Evolutionary conservation across 2,888 invertebrate genomes (phyloP).

Genomic region (Chrysotoxum bicinctum): DNA sequence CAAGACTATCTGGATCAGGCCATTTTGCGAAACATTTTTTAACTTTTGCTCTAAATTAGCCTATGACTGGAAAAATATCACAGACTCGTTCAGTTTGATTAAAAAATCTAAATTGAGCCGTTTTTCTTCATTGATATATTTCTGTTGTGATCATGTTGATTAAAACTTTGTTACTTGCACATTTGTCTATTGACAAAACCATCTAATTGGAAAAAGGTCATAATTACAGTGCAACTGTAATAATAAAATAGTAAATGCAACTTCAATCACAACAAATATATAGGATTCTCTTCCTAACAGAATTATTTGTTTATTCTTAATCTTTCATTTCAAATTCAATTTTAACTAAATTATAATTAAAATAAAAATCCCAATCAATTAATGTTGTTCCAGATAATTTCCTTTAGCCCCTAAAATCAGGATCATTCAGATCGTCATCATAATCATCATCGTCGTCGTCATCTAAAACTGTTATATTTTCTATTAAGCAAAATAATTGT

Average conservation of each 20-base stretch:
- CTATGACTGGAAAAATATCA: too few relatives aligned
- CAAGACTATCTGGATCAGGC: too few relatives aligned
- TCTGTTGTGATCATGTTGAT: too few relatives aligned
- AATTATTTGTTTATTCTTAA: not conserved
- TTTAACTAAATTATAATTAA: not conserved
- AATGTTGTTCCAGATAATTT: not conserved
- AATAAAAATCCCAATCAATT: not conserved
- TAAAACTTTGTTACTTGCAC: too few relatives aligned
- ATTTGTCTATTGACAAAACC: too few relatives aligned
- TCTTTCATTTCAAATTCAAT: not conserved
- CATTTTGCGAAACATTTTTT: too few relatives aligned
- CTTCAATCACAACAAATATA: not conserved
- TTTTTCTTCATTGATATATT: too few relatives aligned
- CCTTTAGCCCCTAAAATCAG: conserved; percentile 81
- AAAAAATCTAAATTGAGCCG: too few relatives aligned
- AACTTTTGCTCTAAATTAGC: too few relatives aligned
- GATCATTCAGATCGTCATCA: conserved; percentile 85
- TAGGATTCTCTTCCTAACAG: not conserved
- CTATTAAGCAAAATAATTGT: not conserved
- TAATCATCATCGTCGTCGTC: conserved; percentile 85
- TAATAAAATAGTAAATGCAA: not conserved
- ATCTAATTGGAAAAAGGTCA: too few relatives aligned
- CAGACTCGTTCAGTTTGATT: too few relatives aligned
- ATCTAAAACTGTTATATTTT: conserved; percentile 74
- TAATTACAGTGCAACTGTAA: too few relatives aligned